A percentile compares a stretch with the other conserved stretches of the same genome.
phyloP scores from a whole-genome alignment of 2,797 vertebrate species.

The Psittacula derbiana region DNA sequence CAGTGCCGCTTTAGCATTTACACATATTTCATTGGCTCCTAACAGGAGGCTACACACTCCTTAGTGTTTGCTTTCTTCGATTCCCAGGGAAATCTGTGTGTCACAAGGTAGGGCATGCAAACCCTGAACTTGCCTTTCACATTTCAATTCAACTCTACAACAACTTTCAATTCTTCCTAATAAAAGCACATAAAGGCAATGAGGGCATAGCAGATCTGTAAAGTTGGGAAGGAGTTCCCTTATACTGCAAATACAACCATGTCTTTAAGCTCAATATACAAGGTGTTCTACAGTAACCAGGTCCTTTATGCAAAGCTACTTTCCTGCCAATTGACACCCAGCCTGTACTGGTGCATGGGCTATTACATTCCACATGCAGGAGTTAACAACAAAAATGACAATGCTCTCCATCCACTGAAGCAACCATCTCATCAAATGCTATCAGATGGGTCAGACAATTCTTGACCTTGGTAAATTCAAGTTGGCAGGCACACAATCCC shows the following conservation, averaged over 20 bases:
- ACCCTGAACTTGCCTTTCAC: background rate
- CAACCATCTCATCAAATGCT: background rate
- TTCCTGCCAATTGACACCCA: background rate
- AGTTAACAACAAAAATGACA: background rate
- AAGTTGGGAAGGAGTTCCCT: background rate
- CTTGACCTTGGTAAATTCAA: background rate
- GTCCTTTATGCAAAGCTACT: background rate
- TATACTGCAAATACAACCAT: background rate
- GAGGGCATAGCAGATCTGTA: background rate
- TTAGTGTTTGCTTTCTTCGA: background rate
- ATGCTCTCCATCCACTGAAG: background rate
- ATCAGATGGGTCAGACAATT: background rate
- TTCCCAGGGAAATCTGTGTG: background rate
- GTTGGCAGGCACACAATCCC: background rate
- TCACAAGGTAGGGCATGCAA: background rate
- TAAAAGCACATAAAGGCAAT: background rate
- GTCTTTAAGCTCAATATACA: background rate
- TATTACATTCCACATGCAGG: background rate
- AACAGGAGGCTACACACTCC: background rate
- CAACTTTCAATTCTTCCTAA: background rate
- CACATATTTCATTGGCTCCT: background rate
- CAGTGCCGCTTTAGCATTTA: accelerated
- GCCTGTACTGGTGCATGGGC: background rate
- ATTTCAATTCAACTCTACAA: background rate
- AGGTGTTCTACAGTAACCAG: background rate